Evolutionary conservation across 2,888 invertebrate genomes (phyloP), one percentile per base, ranked within the genome.

Genomic region (Acronicta alni): DNA sequence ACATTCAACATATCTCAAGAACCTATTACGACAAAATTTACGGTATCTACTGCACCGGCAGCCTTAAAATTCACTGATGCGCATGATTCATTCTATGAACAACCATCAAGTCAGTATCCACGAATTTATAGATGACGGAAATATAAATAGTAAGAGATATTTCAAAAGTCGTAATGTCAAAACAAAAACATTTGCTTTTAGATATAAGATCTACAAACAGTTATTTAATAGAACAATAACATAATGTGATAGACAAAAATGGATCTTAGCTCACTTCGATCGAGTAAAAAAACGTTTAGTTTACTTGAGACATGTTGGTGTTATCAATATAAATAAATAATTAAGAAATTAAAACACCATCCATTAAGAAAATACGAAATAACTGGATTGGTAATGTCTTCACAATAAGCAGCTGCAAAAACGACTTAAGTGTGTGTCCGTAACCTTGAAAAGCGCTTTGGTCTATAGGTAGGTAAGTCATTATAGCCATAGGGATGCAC

Each of bases 41-140:
- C 6, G 9, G n/a, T 45, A n/a, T n/a, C n/a, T n/a, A 47, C 20
- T 20, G 32, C 23, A 49, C 45, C 26, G n/a, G 10, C 15, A 51
- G 17, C 59, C 39, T 51, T 37, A 23, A 47, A 55, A 55, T 14
- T 30, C n/a, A 38, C 42, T 55, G 30, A 51, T 12, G 51, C 42
- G 32, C 9, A 32, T 67, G 54, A 67, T 56, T 59, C 23, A 67
- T 60, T 52, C 9, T 17, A 59, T 37, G 43, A 54, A 16, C 41
- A 15, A 44, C 49, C 44, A 57, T 45, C n/a, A n/a, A n/a, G n/a
- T n/a, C 48, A 66, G 17, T 45, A 37, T 37, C 57, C 55, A 37
- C 39, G 26, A 17, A 43, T 44, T 32, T 43, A 6, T 9, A 42
- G 39, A 65, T 64, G 43, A 48, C 44, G 51, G 37, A 35, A 58